Evolutionary conservation across 2,797 vertebrate species (phyloP), one percentile per base, ranked within the genome.

Genomic region (Selene dorsalis): DNA sequence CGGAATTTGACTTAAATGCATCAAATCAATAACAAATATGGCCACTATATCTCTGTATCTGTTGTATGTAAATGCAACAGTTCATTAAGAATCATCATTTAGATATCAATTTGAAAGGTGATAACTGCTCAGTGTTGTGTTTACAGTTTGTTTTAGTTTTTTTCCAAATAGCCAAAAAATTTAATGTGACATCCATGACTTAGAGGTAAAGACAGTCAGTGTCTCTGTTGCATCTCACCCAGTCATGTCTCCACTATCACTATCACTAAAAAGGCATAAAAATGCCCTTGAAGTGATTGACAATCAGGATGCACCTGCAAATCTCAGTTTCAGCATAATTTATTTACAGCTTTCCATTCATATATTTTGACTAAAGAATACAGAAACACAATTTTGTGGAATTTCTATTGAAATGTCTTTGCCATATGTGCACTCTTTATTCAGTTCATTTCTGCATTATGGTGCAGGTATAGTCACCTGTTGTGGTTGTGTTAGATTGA

Each of bases 401-500:
- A 28, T 17, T 28, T 55, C 16, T 28, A 3, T 30, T 56, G 6
- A 30, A 9, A 28, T 50, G 13, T 4, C 32, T 32, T 32, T 32
- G 30, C 30, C 7, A 32, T 32, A 32, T n/a, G n/a, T n/a, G n/a
- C n/a, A n/a, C n/a, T n/a, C n/a, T n/a, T n/a, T n/a, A n/a, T 35
- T 35, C 32, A 8, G 32, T 8, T 7, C 1, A 35, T 35, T 8
- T 35, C 32, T 35, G 32, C 32, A 9, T 35, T 35, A 35, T 1
- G 1, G 32, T 47, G 12, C 28, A 39, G 22, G 35, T 24, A 60
- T 14, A 60, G 41, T 56, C 47, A 56, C 58, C 47, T 75, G 67
- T 59, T 32, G 30, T 74, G 16, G 41, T 75, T 65, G 53, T 79
- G 68, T 75, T 32, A 45, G 18, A 22, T 50, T 39, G 52, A 71